A percentile compares a stretch with the other conserved stretches of the same genome.
These are phyloP conservation scores for Archocentrus centrarchus DNA, from an alignment of 2,113 vertebrate genomes.

Conservation along the genomic window DNA sequence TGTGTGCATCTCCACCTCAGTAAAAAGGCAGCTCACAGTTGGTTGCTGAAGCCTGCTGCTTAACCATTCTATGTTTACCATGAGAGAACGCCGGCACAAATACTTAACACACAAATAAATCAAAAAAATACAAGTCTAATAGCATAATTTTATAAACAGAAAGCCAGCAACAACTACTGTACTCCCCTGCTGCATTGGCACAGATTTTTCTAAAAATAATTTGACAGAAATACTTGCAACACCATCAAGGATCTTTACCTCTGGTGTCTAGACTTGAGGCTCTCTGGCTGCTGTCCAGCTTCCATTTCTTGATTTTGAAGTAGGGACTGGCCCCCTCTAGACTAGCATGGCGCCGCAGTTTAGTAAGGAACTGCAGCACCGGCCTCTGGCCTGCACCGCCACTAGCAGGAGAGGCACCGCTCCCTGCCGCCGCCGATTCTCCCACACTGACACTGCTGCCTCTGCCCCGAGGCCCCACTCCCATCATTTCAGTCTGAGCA, in stretches of 20 bases:
- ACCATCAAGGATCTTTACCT: slow-evolving; percentile 80
- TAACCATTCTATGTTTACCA: slow-evolving; percentile 43
- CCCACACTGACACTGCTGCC: slow-evolving; percentile 66
- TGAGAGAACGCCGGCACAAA: slow-evolving; percentile 19
- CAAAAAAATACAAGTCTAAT: background rate
- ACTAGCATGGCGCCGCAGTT: slow-evolving; percentile 93
- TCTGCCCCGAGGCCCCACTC: slow-evolving; percentile 60
- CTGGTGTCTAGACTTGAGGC: slow-evolving; percentile 95
- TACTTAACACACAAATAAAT: slow-evolving; percentile 21
- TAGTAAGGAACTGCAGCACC: slow-evolving; percentile 90
- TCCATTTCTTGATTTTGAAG: slow-evolving; percentile 97
- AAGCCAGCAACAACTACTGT: background rate
- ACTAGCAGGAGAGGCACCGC: slow-evolving; percentile 42
- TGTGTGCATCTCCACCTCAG: slow-evolving; percentile 45
- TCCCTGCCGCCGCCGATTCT: slow-evolving; percentile 10
- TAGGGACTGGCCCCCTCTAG: slow-evolving; percentile 95
- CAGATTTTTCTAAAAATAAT: slow-evolving; percentile 22
- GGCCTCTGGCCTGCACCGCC: slow-evolving; percentile 75
- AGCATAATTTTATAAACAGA: background rate
- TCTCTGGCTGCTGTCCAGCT: slow-evolving; percentile 92
- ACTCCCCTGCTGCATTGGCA: background rate
- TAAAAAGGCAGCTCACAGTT: slow-evolving; percentile 63
- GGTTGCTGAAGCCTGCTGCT: slow-evolving; percentile 48
- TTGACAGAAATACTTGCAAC: background rate
- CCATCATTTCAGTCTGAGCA: slow-evolving; percentile 78